Percentiles rank a stretch among this genome's conserved stretches.
These are phyloP conservation scores for Ictidomys tridecemlineatus DNA, from an alignment of 2,113 vertebrate species.

Conservation along the genomic window DNA sequence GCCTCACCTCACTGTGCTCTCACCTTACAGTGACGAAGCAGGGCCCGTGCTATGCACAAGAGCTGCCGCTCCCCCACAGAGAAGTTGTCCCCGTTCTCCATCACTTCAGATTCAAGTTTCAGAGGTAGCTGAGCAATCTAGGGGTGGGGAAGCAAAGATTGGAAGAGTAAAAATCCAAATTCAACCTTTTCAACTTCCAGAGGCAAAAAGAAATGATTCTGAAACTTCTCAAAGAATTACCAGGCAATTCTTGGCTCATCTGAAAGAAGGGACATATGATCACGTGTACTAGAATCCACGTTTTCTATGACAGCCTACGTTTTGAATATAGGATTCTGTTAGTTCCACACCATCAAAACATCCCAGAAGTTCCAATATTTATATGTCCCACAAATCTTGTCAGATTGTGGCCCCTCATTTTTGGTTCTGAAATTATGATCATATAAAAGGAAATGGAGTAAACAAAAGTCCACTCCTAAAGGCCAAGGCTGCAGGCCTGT, in stretches of 20 bases:
- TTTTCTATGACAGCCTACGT: background rate
- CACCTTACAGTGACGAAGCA: constrained; percentile 94
- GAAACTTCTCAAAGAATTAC: background rate
- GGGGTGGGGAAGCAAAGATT: background rate
- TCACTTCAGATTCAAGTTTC: constrained; percentile 95
- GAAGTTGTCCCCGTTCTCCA: constrained; percentile 97
- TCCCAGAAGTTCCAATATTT: constrained; percentile 12
- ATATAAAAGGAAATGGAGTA: background rate
- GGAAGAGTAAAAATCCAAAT: background rate
- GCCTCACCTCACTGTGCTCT: background rate
- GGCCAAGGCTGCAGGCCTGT: background rate
- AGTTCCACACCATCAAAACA: background rate
- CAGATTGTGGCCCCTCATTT: background rate
- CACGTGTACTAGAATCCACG: background rate
- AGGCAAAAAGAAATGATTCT: background rate
- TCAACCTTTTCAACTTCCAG: background rate
- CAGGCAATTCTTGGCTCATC: background rate
- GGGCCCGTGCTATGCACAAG: constrained; percentile 93
- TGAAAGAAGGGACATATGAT: background rate
- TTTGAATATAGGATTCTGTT: background rate
- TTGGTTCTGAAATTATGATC: constrained; percentile 42
- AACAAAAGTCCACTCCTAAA: background rate
- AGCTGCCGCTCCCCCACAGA: constrained; percentile 96
- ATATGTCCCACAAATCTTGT: background rate
- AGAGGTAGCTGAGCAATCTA: constrained; percentile 95